These are phyloP conservation scores for Aproaerema taeniolella DNA, from an alignment of 2,888 invertebrate species.

Conservation along the genomic window DNA sequence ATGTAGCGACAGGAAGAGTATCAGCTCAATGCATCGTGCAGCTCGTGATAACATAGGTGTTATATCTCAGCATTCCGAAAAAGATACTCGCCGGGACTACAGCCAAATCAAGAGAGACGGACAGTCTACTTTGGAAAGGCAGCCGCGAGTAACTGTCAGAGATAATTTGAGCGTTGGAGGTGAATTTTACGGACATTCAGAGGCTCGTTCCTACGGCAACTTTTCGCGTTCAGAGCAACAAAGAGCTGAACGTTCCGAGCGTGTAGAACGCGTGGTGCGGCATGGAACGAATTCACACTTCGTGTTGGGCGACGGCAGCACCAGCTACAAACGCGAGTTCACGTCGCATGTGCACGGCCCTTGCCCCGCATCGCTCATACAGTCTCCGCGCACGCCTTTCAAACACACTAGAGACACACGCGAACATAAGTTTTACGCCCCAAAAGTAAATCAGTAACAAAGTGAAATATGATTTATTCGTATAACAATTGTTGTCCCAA, in stretches of 20 bases:
- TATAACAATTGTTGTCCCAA: not conserved
- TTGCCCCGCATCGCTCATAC: slow-evolving; percentile 88
- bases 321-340: slow-evolving; percentile 87
- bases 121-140: slow-evolving; percentile 78
- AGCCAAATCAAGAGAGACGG: slow-evolving; percentile 68
- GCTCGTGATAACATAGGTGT: slow-evolving; percentile 72
- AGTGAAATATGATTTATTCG: not conserved
- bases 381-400: slow-evolving; percentile 85
- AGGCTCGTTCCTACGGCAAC: slow-evolving; percentile 83
- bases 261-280: slow-evolving; percentile 77
- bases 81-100: slow-evolving; percentile 45
- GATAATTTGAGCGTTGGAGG: slow-evolving; percentile 86
- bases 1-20: slow-evolving; percentile 84
- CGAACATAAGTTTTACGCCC: slow-evolving; percentile 90
- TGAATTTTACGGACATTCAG: slow-evolving; percentile 85
- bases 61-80: slow-evolving; percentile 72
- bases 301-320: slow-evolving; percentile 82
- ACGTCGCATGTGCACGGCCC: slow-evolving; percentile 83
- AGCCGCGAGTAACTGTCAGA: slow-evolving; percentile 77
- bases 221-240: slow-evolving; percentile 76
- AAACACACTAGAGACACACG: slow-evolving; percentile 91
- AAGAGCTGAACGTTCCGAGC: slow-evolving; percentile 77
- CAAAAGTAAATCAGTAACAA: slow-evolving; percentile 71
- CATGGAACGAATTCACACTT: slow-evolving; percentile 85
- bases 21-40: slow-evolving; percentile 87